These are phyloP conservation scores for Paracentrotus lividus DNA, from an alignment of 53 echinoderm and acorn worm species.

Conservation along the genomic window DNA sequence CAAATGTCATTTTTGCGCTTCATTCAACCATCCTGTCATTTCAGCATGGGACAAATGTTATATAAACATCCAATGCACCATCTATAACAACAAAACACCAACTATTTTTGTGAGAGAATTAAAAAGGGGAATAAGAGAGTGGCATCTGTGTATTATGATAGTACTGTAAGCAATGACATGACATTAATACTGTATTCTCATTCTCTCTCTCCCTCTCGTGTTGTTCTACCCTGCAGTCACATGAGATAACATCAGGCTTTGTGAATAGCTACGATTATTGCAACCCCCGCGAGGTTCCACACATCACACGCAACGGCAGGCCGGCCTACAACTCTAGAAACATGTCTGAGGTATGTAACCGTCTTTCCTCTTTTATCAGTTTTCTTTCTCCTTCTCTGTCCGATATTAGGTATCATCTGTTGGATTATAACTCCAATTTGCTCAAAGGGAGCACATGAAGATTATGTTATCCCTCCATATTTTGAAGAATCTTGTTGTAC, in stretches of 20 bases:
- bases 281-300: constrained; percentile 71
- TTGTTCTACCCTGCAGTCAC: constrained; percentile 64
- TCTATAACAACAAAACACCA: constrained; percentile 31
- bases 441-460: too few relatives aligned
- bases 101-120: constrained; percentile 14
- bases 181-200: constrained; percentile 46
- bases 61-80: constrained; percentile 41
- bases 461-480: not conserved
- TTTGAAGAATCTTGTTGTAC: not conserved
- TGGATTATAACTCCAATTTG: not conserved
- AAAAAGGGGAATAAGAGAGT: not conserved
- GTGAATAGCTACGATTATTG: constrained; percentile 80
- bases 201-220: not conserved
- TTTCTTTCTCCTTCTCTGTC: not conserved
- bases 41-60: constrained; percentile 12
- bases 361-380: not conserved
- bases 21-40: not conserved
- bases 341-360: constrained; percentile 62
- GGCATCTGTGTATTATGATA: constrained; percentile 5
- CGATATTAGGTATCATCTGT: not conserved
- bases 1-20: not conserved
- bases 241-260: constrained; percentile 76
- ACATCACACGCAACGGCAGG: constrained; percentile 67
- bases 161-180: not conserved
- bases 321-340: constrained; percentile 68